Base-by-base conservation (phyloP, 2,888 invertebrate species). In the Pherbina coryleti region DNA sequence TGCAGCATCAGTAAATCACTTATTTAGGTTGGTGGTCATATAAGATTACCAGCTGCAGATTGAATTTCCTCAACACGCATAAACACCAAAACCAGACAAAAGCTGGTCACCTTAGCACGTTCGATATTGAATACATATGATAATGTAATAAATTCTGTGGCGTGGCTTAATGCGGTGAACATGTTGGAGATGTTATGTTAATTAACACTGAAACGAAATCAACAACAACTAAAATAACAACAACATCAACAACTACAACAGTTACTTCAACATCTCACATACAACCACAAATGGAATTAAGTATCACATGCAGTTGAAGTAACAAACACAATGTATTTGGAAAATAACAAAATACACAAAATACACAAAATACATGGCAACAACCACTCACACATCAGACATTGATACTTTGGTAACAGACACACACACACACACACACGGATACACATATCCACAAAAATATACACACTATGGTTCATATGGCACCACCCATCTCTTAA, bases 131-230 rank as follows among this genome's bases (percentile, higher is more conserved):
- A 17, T 66, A 34, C 34, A 17, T 51, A 14, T 60, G 72, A 34
- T 34, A 66, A 57, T 72, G 60, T 37, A 60, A 60, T 57, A 72
- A 75, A 55, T 64, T 74, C 17, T 62, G 62, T 51, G 74, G 64
- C 19, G 9, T 31, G 22, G 44, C 74, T 74, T 51, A 74, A 74
- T 53, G 37, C 64, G 66, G 49, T 74, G n/a, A 8, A 74, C 67
- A 75, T 67, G 55, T 67, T 75, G 17, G 31, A 66, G 53, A 66
- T 75, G 75, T 75, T 67, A 55, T 67, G 67, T 75, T 75, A 75
- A 75, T 75, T 75, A 75, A 75, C 75, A 75, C 34, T 67, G 75
- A 75, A 53, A 64, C 64, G 11, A 11, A 22, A 67, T 22, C 44
- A 67, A 14, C 67, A 34, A 34, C 9, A 66, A 34, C 34, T 19